Evolutionary conservation across 2,888 invertebrate species (phyloP), one percentile per base, ranked within the genome.

Genomic region (Cantharis flavilabris): DNA sequence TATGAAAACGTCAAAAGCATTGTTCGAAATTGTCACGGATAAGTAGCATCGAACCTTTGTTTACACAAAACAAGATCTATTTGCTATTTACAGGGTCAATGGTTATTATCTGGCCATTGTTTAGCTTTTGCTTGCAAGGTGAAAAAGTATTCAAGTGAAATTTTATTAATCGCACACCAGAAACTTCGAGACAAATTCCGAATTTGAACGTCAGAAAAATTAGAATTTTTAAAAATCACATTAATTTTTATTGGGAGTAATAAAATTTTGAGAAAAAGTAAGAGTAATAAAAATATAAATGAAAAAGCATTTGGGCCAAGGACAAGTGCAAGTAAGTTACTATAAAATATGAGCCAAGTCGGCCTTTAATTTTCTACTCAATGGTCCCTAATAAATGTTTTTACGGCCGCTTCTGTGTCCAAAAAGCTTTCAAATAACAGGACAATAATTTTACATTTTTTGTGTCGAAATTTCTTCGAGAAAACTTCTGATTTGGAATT

Each of bases 221-320:
- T 33, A 33, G 16, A 30, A 74, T 70, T 70, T 70, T 70, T 74
- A 33, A 28, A 63, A 64, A 20, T 75, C 18, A 67, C 3, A 20
- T 20, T 10, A 18, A 26, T 72, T 63, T 33, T 23, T 33, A 16
- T 65, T 49, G 30, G 62, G 65, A 64, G 77, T 70, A 63, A 14
- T 75, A 81, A 81, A 80, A 79, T 77, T 79, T 79, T 78, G 75
- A 80, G 81, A 82, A 83, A 85, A 85, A 85, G 85, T 85, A 84
- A 85, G 83, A 85, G 85, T 85, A 85, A 84, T 84, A 84, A 84
- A 84, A 78, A 70, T 71, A 82, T 83, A 82, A 82, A 80, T 69
- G 79, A 70, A 78, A 72, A 73, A 33, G 78, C 81, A 79, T 84
- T 79, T 75, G 81, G 84, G 83, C 83, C 83, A 83, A 84, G 84